phyloP scores from a whole-genome alignment of 30 jellyfish, hydroid and myxozoan genomes.

The Cassiopea xamachana region DNA sequence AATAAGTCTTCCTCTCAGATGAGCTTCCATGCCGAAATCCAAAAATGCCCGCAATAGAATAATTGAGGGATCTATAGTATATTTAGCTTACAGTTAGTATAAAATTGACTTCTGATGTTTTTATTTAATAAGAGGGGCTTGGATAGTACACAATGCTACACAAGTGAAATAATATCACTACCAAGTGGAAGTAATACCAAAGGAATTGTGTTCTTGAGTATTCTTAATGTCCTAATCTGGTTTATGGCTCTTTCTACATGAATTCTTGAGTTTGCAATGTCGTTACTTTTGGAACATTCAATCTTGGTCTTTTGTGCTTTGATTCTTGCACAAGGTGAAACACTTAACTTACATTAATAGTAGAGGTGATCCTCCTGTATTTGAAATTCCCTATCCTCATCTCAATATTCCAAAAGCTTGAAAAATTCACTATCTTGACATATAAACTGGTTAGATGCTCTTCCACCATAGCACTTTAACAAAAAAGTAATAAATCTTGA shows the following conservation, averaged over 20 bases:
- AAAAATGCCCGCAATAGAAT: neutral
- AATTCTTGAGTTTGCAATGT: slow-evolving; percentile 67
- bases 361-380: slow-evolving; percentile 52
- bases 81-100: neutral
- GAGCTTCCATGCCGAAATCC: neutral
- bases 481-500: slow-evolving; percentile 23
- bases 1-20: too few species aligned
- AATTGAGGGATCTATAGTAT: too few species aligned
- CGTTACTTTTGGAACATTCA: slow-evolving; percentile 63
- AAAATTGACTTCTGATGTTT: too few species aligned
- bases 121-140: neutral
- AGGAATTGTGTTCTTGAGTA: neutral
- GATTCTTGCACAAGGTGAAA: slow-evolving; percentile 63
- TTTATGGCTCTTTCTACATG: slow-evolving; percentile 80
- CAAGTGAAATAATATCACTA: neutral
- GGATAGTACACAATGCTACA: neutral
- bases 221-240: slow-evolving; percentile 41
- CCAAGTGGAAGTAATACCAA: neutral
- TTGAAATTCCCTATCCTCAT: slow-evolving; percentile 72
- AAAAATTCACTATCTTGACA: slow-evolving; percentile 61
- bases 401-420: slow-evolving; percentile 52
- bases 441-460: slow-evolving; percentile 48
- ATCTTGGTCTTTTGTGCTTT: slow-evolving; percentile 19
- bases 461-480: slow-evolving; percentile 44
- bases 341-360: slow-evolving; percentile 28